Conservation (phyloP, 2,113 vertebrate genomes). For the Ovis aries region ARS-UI_Ramb_v3.0 NC_056071.1:63241001-63241500, state of each 20-base stretch:
- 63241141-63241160: neutral
- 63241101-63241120: neutral
- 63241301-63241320: neutral
- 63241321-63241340: accelerated
- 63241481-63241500: neutral
- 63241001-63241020: neutral
- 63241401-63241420: accelerated
- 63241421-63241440: neutral
- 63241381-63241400: accelerated
- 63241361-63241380: accelerated
- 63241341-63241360: accelerated
- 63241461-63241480: neutral
- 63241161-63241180: accelerated
- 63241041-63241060: neutral
- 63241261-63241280: accelerated
- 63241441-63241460: neutral
- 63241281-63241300: neutral
- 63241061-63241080: neutral
- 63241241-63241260: neutral
- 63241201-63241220: accelerated
- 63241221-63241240: neutral
- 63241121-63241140: neutral
- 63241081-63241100: neutral
- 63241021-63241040: neutral
- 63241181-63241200: neutral